phyloP scores from a whole-genome alignment of 2,113 vertebrate genomes.

The Chloropsis cyanopogon region DNA sequence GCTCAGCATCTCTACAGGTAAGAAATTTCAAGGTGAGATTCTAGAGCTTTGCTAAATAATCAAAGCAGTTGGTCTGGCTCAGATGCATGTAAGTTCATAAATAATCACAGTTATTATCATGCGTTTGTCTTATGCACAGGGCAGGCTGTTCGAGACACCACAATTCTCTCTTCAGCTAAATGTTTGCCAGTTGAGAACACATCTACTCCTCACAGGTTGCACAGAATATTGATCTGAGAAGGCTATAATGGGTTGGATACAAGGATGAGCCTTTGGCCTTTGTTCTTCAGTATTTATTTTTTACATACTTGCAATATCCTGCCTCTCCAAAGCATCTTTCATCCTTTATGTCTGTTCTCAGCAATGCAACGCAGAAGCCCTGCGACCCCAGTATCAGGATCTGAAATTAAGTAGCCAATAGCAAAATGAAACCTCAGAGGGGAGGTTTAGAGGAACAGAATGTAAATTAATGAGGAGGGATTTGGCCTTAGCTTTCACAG shows the following conservation, averaged over 20 bases:
- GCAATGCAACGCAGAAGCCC: not conserved
- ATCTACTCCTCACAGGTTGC: not conserved
- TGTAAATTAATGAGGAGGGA: not conserved
- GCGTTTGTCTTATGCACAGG: not conserved
- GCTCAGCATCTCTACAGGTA: not conserved
- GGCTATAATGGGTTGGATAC: not conserved
- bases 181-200: not conserved
- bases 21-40: not conserved
- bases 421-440: not conserved
- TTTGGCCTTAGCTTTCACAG: not conserved
- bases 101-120: not conserved
- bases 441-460: not conserved
- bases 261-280: not conserved
- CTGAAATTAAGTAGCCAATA: not conserved
- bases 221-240: not conserved
- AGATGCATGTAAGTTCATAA: not conserved
- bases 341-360: not conserved
- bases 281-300: not conserved
- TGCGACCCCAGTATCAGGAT: not conserved
- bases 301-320: not conserved
- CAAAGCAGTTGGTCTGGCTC: not conserved
- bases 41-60: not conserved
- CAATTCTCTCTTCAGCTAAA: not conserved
- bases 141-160: not conserved
- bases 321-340: not conserved